These are phyloP conservation scores for Acanthis flammea DNA, from an alignment of 2,797 vertebrate species.

Conservation along the genomic window DNA sequence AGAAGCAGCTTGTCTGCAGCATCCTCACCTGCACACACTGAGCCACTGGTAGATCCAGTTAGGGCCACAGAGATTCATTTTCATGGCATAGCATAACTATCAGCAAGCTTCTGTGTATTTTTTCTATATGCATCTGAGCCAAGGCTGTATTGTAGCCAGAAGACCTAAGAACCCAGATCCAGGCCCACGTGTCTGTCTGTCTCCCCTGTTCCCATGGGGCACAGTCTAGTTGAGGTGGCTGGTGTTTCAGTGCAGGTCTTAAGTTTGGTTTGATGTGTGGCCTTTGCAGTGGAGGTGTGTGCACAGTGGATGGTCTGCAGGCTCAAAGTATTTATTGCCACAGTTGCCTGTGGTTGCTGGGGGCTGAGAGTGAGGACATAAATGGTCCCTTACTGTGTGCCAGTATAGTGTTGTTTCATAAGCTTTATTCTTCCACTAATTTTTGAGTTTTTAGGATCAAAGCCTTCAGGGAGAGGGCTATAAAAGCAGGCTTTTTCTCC, in stretches of 20 bases:
- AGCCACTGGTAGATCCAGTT: neutral
- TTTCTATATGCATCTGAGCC: neutral
- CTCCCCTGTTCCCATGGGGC: neutral
- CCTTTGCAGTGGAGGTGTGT: neutral
- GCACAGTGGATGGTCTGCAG: neutral
- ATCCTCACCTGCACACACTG: neutral
- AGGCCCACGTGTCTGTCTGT: neutral
- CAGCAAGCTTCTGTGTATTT: neutral
- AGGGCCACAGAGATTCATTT: neutral
- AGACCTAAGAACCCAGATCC: neutral
- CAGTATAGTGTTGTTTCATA: neutral
- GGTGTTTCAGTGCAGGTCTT: neutral
- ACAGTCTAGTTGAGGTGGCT: neutral
- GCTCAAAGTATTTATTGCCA: neutral
- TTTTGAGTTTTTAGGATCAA: slow-evolving; percentile 19
- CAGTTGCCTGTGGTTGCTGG: neutral
- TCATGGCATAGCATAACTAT: rapidly evolving
- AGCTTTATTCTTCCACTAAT: neutral
- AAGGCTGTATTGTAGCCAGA: neutral
- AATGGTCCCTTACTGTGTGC: neutral
- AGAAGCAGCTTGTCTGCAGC: neutral
- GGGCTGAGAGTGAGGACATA: neutral
- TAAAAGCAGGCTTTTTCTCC: neutral
- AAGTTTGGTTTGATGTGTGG: neutral
- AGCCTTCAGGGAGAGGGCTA: neutral